A percentile compares a stretch with the other conserved stretches of the same genome.
phyloP scores from a whole-genome alignment of 1,140 invertebrate genomes.

The Trinorchestia longiramus region DNA sequence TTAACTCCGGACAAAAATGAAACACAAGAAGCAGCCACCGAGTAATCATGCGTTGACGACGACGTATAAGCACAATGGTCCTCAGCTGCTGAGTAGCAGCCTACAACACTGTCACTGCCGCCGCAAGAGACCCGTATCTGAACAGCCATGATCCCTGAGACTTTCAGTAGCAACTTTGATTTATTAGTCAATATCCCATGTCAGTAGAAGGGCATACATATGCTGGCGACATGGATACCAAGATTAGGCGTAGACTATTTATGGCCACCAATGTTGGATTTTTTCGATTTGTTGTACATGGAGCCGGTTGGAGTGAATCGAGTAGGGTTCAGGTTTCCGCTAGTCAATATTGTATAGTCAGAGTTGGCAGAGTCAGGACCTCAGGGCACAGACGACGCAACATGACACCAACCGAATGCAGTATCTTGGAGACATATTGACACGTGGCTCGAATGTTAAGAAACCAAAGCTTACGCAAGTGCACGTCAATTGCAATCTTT shows the following conservation, averaged over 20 bases:
- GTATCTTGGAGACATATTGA: background rate
- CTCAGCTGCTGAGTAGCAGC: too few relatives aligned
- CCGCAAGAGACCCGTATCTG: background rate
- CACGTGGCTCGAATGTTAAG: background rate
- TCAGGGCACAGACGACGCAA: background rate
- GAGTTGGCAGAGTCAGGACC: background rate
- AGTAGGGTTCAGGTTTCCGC: background rate
- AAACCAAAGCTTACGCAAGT: background rate
- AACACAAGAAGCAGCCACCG: constrained; percentile 9
- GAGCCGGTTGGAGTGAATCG: background rate
- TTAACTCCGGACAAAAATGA: background rate
- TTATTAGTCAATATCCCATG: background rate
- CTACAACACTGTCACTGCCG: background rate
- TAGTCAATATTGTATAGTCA: background rate
- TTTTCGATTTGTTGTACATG: background rate
- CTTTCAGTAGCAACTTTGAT: background rate
- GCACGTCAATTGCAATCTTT: background rate
- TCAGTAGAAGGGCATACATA: background rate
- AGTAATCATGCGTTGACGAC: background rate
- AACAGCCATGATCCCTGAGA: background rate
- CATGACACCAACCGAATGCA: background rate
- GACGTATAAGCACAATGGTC: background rate
- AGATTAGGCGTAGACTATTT: background rate
- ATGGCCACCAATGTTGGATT: background rate
- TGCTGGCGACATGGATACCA: background rate